Evolutionary conservation across 2,888 invertebrate genomes (phyloP).

Genomic region (Ophion ventricosus): DNA sequence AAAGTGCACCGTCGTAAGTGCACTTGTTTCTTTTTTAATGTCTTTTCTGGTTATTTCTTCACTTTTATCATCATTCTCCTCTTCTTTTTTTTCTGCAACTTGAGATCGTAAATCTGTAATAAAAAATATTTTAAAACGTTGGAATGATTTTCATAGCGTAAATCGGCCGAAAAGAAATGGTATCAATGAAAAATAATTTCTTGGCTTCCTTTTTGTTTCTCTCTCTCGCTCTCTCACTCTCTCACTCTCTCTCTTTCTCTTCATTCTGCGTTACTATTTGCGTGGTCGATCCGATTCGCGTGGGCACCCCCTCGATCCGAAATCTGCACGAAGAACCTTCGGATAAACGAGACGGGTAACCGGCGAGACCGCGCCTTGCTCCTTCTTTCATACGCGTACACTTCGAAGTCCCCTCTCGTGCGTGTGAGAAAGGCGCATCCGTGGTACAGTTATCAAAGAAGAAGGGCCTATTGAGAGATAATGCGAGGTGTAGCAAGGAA

Average conservation of each 20-base stretch:
- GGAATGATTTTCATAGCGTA: no score
- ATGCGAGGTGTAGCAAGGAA: conserved; percentile 40
- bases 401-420: conserved; percentile 1
- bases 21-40: no score
- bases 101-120: no score
- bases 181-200: no score
- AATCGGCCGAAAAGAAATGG: no score
- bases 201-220: no score
- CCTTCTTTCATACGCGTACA: conserved; percentile 16
- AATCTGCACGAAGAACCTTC: conserved; percentile 28
- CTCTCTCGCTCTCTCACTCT: no score
- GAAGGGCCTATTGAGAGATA: conserved; percentile 27
- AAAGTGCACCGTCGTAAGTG: no score
- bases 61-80: no score
- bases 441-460: conserved; percentile 13
- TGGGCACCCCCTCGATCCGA: conserved; percentile 58
- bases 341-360: conserved; percentile 36
- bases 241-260: not conserved
- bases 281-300: conserved; percentile 45
- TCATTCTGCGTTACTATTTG: not conserved
- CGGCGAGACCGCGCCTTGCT: conserved; percentile 52
- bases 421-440: not conserved
- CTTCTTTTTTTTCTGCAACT: no score
- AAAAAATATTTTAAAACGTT: no score
- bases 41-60: no score